Base-by-base conservation (phyloP, 1,140 invertebrate genomes). In the Drosophila setifemur region DNA sequence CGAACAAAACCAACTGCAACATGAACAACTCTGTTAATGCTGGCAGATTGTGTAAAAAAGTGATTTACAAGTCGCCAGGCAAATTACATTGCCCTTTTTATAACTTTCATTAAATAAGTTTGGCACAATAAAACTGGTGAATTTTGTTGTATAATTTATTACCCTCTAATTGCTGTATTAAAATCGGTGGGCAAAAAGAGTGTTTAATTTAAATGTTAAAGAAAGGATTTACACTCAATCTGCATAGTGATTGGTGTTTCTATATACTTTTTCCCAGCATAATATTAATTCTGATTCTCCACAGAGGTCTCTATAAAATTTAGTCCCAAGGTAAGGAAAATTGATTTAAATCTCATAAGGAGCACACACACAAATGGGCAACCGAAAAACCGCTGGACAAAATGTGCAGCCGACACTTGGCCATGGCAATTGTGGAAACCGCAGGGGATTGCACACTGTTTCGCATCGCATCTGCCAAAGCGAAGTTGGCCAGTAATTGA, bases 1-100 rank as follows among this genome's bases (percentile, higher is more conserved):
- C 31, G 49, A 43, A 52, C 55, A 57, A 70, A 57, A 28, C 42
- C 57, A 19, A 63, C 57, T 48, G 60, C 57, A 64, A 48, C 42
- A 29, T 48, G 42, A 64, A 64, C 31, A 29, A 64, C 54, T 35
- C 54, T 12, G 39, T 35, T 60, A 35, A 47, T 60, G 60, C 39
- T 19, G 55, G 29, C 39, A 29, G 29, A 60, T 35, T 60, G 53
- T 37, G 3, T 9, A 16, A 44, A 31, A 42, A 58, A 58, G 35
- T 42, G 25, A 52, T 52, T 58, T 63, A 45, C 35, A 60, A 37
- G 19, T 25, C 25, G 50, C 18, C 29, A 31, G 4, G 11, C 40
- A 54, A 54, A 31, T 31, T 61, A n/a, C 40, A 35, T 28, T 12
- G 5, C 2, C 0, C 29, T 12, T 33, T 63, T 25, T 35, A 37